These are phyloP conservation scores for Cephalopterus ornatus DNA, from an alignment of 2,113 vertebrate genomes.

Conservation along the genomic window DNA sequence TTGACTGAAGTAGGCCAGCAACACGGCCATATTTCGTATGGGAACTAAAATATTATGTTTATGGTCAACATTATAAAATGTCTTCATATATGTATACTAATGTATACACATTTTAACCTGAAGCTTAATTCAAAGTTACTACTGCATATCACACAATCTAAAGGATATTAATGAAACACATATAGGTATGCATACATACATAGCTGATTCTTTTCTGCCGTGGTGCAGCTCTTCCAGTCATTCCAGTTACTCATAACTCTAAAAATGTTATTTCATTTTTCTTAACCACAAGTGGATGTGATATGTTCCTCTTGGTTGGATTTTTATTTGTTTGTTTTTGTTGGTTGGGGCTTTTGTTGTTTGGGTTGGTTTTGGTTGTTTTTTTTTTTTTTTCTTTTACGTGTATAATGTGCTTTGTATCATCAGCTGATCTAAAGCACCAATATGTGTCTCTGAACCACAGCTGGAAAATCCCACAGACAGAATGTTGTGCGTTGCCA, in stretches of 20 bases:
- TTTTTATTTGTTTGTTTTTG: not conserved
- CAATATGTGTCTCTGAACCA: not conserved
- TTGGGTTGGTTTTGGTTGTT: not conserved
- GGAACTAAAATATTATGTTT: not conserved
- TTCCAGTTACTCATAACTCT: not conserved
- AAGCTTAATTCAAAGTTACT: not conserved
- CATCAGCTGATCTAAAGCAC: not conserved
- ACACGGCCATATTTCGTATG: not conserved
- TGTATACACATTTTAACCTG: not conserved
- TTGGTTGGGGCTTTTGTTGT: not conserved
- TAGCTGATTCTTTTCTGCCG: not conserved
- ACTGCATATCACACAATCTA: not conserved
- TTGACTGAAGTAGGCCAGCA: not conserved
- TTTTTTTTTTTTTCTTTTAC: not conserved
- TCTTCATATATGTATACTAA: not conserved
- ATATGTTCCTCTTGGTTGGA: not conserved
- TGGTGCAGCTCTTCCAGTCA: not conserved
- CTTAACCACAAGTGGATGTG: not conserved
- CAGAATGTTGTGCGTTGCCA: not conserved
- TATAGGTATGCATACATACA: not conserved
- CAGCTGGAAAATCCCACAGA: not conserved
- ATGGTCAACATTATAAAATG: not conserved
- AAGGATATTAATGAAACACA: not conserved
- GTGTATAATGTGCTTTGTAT: not conserved
- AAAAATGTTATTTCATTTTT: not conserved